Base-by-base conservation (phyloP, 2,797 vertebrate species). In the Malurus leucopterus region DNA sequence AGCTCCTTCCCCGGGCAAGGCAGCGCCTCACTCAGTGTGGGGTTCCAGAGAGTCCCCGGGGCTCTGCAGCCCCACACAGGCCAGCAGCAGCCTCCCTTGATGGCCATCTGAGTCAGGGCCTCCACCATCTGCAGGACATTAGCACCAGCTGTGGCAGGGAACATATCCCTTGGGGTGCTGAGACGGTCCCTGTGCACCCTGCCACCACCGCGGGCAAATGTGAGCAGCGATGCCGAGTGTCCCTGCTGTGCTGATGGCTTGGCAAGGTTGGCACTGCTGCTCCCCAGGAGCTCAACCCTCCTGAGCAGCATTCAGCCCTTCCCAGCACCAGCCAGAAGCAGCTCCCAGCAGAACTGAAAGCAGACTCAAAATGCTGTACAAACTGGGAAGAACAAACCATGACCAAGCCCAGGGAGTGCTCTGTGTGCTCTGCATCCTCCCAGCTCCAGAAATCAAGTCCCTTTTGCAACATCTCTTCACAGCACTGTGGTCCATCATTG, bases 371-470 rank as follows among this genome's bases (percentile, higher is more conserved):
- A 62, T 47, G 22, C 49, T 51, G 11, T 32, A 22, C 27, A 44
- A 34, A 29, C 30, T 32, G 30, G 15, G 22, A 88, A 71, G 1
- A 59, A 11, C 41, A 72, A 36, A 36, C 10, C 21, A 64, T 0
- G 4, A 54, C 0, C 0, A n/a, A 71, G 71, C 4, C 21, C 2
- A 2, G 40, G n/a, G 26, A 75, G 38, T 1, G 7, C 49, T 30
- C n/a, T 10, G 20, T 16, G 20, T n/a, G 30, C 17, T 26, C 32
- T 63, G 36, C 15, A 14, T 13, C 18, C n/a, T 43, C 47, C 49
- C 44, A 70, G 70, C 27, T 65, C 41, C 49, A 55, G 7, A 38
- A 30, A 63, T 20, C 5, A 4, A 59, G 44, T 14, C 1, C 2
- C 15, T 69, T 53, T 27, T 38, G 22, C 43, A 74, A 23, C 14